These are phyloP conservation scores for Enteromius afrohamiltoni DNA, from an alignment of 2,797 vertebrate species.

Conservation along the genomic window DNA sequence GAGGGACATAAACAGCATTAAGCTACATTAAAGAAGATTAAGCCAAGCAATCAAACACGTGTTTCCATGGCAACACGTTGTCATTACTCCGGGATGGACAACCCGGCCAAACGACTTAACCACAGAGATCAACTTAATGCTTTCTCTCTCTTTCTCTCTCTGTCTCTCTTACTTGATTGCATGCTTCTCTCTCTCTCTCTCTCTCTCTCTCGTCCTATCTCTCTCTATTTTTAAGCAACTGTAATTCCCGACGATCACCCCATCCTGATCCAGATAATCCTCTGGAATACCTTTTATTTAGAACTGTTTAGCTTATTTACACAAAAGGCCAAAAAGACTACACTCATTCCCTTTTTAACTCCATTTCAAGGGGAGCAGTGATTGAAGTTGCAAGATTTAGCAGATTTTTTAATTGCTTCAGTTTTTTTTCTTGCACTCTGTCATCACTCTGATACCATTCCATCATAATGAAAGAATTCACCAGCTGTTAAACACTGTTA, in stretches of 20 bases:
- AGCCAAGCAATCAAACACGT: constrained; percentile 75
- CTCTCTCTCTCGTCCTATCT: constrained; percentile 14
- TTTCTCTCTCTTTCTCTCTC: constrained; percentile 8
- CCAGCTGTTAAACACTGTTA: constrained; percentile 13
- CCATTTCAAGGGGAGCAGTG: background rate
- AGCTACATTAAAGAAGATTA: constrained; percentile 71
- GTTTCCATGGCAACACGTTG: constrained; percentile 74
- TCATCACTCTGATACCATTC: background rate
- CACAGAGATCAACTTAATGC: constrained; percentile 46
- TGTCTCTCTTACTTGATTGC: constrained; percentile 26
- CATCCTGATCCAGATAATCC: constrained; percentile 46
- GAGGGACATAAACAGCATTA: constrained; percentile 55
- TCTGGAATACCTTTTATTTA: constrained; percentile 47
- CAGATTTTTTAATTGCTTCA: background rate
- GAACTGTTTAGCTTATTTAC: constrained; percentile 44
- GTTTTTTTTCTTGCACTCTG: background rate
- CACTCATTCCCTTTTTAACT: background rate
- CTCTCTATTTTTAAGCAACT: constrained; percentile 29
- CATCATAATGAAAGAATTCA: background rate
- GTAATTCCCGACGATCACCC: constrained; percentile 25
- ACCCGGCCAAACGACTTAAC: constrained; percentile 50
- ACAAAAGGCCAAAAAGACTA: background rate
- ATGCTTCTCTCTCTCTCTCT: constrained; percentile 9
- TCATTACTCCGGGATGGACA: constrained; percentile 70
- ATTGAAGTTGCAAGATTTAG: background rate